phyloP scores from a whole-genome alignment of 1,140 invertebrate genomes.

The Drosophila leontia region DNA sequence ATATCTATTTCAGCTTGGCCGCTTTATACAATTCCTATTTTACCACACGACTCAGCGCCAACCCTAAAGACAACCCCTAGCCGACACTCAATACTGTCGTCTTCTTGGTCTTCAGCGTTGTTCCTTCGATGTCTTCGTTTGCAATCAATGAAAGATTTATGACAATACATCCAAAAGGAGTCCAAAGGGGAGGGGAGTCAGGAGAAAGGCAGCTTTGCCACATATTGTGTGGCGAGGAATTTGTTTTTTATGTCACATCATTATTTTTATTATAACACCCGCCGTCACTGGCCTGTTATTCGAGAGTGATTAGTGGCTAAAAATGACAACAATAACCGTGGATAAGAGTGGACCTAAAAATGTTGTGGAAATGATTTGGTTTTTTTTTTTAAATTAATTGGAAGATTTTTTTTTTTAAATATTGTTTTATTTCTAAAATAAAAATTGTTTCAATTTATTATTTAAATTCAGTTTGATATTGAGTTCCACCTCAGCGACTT shows the following conservation, averaged over 20 bases:
- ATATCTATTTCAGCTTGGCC: slow-evolving; percentile 76
- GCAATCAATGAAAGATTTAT: slow-evolving; percentile 82
- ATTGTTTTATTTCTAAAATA: no score
- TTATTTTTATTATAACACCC: slow-evolving; percentile 80
- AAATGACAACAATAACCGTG: slow-evolving; percentile 59
- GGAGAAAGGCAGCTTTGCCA: slow-evolving; percentile 11
- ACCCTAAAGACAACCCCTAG: not conserved
- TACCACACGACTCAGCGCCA: slow-evolving; percentile 32
- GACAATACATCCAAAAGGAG: slow-evolving; percentile 55
- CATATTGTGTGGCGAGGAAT: slow-evolving; percentile 39
- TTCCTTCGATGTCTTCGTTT: slow-evolving; percentile 71
- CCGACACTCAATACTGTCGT: slow-evolving; percentile 22
- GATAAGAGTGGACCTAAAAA: slow-evolving; percentile 13
- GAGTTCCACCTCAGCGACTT: not conserved
- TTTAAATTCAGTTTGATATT: no score
- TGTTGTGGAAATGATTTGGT: not conserved
- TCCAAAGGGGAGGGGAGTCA: not conserved
- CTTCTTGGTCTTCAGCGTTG: slow-evolving; percentile 18
- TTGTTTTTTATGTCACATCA: slow-evolving; percentile 78
- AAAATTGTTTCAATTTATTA: no score
- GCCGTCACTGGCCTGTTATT: slow-evolving; percentile 62
- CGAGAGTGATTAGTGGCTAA: slow-evolving; percentile 77
- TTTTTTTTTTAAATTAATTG: no score
- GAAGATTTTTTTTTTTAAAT: no score
- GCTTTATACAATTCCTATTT: slow-evolving; percentile 67